Conservation (phyloP, 1,140 invertebrate genomes). For the Magallana angulata region DNA sequence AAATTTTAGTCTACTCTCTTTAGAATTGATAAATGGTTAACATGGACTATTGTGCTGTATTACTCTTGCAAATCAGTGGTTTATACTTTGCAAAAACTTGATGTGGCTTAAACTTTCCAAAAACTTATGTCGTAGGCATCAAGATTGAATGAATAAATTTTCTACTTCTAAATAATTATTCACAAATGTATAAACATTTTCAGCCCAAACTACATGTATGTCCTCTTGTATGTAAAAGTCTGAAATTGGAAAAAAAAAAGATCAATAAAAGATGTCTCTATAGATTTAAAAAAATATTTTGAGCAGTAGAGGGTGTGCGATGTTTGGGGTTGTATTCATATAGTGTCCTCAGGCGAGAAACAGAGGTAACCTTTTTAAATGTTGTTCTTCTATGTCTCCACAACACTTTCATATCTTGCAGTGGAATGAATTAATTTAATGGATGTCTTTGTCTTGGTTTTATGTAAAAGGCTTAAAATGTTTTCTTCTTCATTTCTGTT, state of each 20-base stretch:
- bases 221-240: no score
- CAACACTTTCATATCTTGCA: background rate
- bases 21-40: background rate
- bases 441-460: background rate
- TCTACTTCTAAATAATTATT: no score
- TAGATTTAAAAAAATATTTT: background rate
- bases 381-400: background rate
- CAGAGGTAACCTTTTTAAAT: background rate
- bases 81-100: no score
- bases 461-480: slow-evolving; percentile 24
- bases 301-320: background rate
- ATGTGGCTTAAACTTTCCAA: no score
- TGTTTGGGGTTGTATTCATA: background rate
- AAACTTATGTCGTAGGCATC: no score
- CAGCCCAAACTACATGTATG: no score
- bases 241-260: background rate
- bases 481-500: background rate
- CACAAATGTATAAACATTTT: no score
- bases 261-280: background rate
- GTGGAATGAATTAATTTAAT: background rate
- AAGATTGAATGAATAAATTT: no score
- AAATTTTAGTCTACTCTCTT: background rate
- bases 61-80: no score
- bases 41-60: no score
- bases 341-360: background rate